phyloP scores from a whole-genome alignment of 2,888 invertebrate genomes.

The Lasiommata megera region DNA sequence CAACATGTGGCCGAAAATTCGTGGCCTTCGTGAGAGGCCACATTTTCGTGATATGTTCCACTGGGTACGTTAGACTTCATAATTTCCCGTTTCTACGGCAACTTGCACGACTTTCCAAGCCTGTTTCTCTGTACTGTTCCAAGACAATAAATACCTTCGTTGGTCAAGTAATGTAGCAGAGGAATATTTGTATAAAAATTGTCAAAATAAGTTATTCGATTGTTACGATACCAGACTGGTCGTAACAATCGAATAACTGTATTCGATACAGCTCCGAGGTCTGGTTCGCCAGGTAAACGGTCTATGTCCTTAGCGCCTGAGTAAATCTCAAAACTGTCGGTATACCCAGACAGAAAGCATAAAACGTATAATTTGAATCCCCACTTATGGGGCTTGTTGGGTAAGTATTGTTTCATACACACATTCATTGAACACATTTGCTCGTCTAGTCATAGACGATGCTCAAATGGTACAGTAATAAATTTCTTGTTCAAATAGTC shows the following conservation, averaged over 20 bases:
- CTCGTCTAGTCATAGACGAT: slow-evolving; percentile 34
- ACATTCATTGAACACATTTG: slow-evolving; percentile 37
- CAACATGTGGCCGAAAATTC: slow-evolving; percentile 40
- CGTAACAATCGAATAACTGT: slow-evolving; percentile 31
- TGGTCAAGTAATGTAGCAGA: slow-evolving; percentile 40
- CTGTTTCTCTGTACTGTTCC: slow-evolving; percentile 45
- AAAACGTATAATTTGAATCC: slow-evolving; percentile 36
- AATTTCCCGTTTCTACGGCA: slow-evolving; percentile 40
- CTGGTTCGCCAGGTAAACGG: slow-evolving; percentile 35
- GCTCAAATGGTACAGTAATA: slow-evolving; percentile 8
- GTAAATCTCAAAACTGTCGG: slow-evolving; percentile 39
- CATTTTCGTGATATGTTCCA: slow-evolving; percentile 43
- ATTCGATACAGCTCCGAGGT: slow-evolving; percentile 23
- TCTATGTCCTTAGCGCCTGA: slow-evolving; percentile 33
- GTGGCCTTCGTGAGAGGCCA: slow-evolving; percentile 38
- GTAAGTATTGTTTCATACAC: slow-evolving; percentile 35
- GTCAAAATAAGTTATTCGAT: slow-evolving; percentile 41
- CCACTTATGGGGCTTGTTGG: slow-evolving; percentile 36
- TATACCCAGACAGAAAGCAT: slow-evolving; percentile 37
- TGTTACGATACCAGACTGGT: slow-evolving; percentile 33
- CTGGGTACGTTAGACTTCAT: slow-evolving; percentile 41
- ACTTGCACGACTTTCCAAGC: slow-evolving; percentile 41
- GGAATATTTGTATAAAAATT: slow-evolving; percentile 44
- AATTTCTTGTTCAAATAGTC: no score
- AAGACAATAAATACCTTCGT: slow-evolving; percentile 44